Conservation (phyloP, 2,797 vertebrate genomes). For the Spea hammondii region DNA sequence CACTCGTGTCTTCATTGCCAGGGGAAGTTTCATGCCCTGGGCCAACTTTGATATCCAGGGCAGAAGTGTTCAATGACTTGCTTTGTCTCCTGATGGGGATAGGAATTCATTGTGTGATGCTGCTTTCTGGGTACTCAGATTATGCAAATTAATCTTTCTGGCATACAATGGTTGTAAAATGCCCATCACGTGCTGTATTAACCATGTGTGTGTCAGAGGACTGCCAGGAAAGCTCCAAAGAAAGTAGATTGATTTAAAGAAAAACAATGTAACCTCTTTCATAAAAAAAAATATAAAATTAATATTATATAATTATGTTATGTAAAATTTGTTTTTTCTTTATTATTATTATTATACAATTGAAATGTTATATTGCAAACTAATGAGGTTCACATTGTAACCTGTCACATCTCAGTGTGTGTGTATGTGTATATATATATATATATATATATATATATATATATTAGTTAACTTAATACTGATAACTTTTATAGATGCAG, state of each 20-base stretch:
- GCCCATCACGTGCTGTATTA: constrained; percentile 2
- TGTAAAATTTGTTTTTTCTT: too few relatives aligned
- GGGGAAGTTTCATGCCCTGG: neutral
- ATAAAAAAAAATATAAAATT: too few relatives aligned
- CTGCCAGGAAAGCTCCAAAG: neutral
- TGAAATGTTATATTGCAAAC: too few relatives aligned
- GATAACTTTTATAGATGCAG: too few relatives aligned
- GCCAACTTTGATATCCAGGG: constrained; percentile 1
- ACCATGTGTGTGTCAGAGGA: neutral
- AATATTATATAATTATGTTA: too few relatives aligned
- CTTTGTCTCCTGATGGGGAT: constrained; percentile 19
- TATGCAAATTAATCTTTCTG: constrained; percentile 32
- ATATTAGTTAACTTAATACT: too few relatives aligned
- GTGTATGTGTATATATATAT: too few relatives aligned
- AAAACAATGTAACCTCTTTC: too few relatives aligned
- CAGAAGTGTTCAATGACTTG: neutral
- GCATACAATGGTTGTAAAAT: constrained; percentile 11
- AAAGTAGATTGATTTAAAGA: neutral
- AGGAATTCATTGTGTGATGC: constrained; percentile 24
- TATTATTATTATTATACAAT: too few relatives aligned
- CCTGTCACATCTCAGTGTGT: too few relatives aligned
- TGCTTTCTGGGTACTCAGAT: neutral
- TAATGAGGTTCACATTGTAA: too few relatives aligned
- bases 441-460: too few relatives aligned
- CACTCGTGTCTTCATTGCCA: neutral